Percentiles rank a stretch among this genome's conserved stretches.
phyloP scores from a whole-genome alignment of 2,113 vertebrate species.

The Passer domesticus region DNA sequence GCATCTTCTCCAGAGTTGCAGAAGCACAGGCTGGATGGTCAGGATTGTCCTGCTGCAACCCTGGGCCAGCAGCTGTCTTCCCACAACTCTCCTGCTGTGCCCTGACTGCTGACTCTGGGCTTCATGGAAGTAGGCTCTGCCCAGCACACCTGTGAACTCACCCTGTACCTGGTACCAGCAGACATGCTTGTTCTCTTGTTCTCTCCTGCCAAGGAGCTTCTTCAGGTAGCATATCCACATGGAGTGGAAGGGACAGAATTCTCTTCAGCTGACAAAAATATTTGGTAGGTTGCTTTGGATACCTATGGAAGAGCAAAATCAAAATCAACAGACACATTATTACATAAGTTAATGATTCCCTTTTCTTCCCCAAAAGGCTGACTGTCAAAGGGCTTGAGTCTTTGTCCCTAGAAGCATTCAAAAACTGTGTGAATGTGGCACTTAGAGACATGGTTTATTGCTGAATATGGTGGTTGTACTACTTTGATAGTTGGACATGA shows the following conservation, averaged over 20 bases:
- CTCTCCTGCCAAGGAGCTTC: not conserved
- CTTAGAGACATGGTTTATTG: not conserved
- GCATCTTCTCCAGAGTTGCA: not conserved
- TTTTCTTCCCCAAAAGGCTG: not conserved
- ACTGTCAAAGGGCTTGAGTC: not conserved
- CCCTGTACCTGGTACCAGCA: not conserved
- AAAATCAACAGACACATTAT: accelerated
- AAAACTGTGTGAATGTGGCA: not conserved
- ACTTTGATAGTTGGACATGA: accelerated
- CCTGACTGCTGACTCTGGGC: accelerated
- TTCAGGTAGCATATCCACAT: not conserved
- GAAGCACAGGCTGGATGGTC: not conserved
- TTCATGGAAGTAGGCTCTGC: not conserved
- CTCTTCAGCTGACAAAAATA: not conserved
- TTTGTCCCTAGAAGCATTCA: not conserved
- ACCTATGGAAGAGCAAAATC: not conserved
- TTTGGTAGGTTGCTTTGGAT: not conserved
- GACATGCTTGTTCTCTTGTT: not conserved
- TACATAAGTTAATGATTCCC: not conserved
- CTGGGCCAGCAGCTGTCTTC: accelerated
- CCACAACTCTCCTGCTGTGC: not conserved
- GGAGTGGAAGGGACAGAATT: not conserved
- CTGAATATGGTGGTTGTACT: not conserved
- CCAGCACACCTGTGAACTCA: not conserved
- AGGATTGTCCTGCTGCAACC: accelerated